Conservation (phyloP, 2,797 vertebrate species). For the Podarcis siculus region DNA sequence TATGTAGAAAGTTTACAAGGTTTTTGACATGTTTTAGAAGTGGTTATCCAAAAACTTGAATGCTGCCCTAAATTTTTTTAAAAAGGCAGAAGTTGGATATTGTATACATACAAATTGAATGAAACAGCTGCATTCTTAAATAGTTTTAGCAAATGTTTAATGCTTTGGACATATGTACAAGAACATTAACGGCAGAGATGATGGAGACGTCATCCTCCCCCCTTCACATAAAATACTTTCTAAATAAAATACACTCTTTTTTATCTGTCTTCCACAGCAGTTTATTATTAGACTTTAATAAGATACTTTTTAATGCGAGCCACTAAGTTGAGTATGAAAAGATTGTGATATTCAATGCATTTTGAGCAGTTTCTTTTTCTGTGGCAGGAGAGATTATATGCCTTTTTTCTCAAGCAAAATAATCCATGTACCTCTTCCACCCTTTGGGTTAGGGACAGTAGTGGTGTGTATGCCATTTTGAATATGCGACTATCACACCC, state of each 20-base stretch:
- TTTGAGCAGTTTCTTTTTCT: slow-evolving; percentile 46
- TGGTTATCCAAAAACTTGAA: background rate
- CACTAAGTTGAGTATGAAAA: slow-evolving; percentile 61
- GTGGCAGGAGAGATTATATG: slow-evolving; percentile 27
- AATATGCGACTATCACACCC: background rate
- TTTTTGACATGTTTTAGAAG: background rate
- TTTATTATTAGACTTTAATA: slow-evolving; percentile 62
- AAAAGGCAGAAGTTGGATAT: background rate
- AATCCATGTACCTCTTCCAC: slow-evolving; percentile 30
- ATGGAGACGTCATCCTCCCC: slow-evolving; percentile 45
- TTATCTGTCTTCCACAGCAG: slow-evolving; percentile 53
- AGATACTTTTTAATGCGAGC: slow-evolving; percentile 60
- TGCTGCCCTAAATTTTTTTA: background rate
- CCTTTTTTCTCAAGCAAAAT: slow-evolving; percentile 29
- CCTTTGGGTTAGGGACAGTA: slow-evolving; percentile 40
- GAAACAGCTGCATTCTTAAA: background rate
- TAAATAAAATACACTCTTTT: slow-evolving; percentile 55
- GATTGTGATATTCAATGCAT: slow-evolving; percentile 54
- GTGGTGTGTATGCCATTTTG: slow-evolving; percentile 19
- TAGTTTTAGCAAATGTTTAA: background rate
- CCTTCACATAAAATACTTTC: slow-evolving; percentile 8
- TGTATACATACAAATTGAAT: background rate
- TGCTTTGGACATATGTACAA: background rate
- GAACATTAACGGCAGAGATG: slow-evolving; percentile 40
- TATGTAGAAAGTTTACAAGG: too few species aligned